Conservation (phyloP, 1,140 invertebrate genomes). For the Pentalonia nigronervosa region DNA sequence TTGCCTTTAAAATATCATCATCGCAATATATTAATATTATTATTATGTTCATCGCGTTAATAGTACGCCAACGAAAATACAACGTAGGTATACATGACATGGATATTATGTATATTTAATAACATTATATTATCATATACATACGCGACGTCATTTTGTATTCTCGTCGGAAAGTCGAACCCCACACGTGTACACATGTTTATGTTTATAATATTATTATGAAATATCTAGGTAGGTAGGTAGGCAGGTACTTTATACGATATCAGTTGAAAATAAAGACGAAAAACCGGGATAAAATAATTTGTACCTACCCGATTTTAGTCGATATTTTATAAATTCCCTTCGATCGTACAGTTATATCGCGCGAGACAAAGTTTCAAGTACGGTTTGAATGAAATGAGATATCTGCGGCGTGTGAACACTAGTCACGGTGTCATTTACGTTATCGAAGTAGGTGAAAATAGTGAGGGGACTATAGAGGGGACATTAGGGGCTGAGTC, state of each 20-base stretch:
- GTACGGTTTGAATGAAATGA: background rate
- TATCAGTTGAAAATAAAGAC: background rate
- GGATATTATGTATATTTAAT: conserved; percentile 11
- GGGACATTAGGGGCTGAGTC: no score
- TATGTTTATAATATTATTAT: background rate
- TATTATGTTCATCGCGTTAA: background rate
- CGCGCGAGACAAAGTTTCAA: no score
- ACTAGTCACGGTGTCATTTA: background rate
- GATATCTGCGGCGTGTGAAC: background rate
- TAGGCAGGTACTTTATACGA: background rate
- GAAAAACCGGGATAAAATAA: background rate
- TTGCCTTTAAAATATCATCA: conserved; percentile 7
- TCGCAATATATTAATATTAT: background rate
- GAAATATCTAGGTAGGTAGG: background rate
- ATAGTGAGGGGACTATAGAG: no score
- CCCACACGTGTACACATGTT: background rate
- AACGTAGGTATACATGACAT: background rate
- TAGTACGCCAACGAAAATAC: background rate
- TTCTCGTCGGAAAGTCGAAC: background rate
- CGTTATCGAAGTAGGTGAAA: background rate
- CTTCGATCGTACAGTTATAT: background rate
- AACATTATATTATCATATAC: background rate
- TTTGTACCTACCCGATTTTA: background rate
- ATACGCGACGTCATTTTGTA: background rate
- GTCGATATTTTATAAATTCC: background rate